phyloP scores from a whole-genome alignment of 2,888 invertebrate species.

The Nymphalis c-album region DNA sequence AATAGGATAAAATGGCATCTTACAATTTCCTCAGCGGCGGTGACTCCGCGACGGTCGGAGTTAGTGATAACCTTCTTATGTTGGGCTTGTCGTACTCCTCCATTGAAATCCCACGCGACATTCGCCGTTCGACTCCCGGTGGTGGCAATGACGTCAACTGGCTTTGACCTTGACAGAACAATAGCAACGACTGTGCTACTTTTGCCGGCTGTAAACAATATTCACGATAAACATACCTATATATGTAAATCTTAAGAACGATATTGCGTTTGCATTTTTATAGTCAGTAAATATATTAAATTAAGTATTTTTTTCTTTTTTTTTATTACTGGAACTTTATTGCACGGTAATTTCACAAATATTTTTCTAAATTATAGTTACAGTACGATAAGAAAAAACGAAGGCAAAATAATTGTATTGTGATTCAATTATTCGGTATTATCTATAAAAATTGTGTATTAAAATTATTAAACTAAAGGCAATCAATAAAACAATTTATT shows the following conservation, averaged over 20 bases:
- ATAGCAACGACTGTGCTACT: conserved; percentile 90
- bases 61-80: conserved; percentile 87
- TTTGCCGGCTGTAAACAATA: conserved; percentile 87
- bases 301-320: no score
- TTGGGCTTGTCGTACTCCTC: conserved; percentile 92
- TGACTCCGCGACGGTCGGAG: conserved; percentile 63
- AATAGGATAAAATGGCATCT: neutral
- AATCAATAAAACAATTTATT: no score
- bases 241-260: neutral
- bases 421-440: no score
- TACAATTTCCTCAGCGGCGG: conserved; percentile 67
- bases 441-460: no score
- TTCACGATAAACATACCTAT: neutral
- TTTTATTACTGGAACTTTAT: no score
- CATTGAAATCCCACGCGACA: conserved; percentile 88
- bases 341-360: no score
- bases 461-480: no score
- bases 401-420: no score
- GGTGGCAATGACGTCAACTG: conserved; percentile 90
- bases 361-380: no score
- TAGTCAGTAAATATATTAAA: neutral
- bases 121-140: conserved; percentile 88
- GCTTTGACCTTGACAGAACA: conserved; percentile 95
- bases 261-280: neutral
- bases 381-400: no score